Percentiles rank a stretch among this genome's conserved stretches.
phyloP scores from a whole-genome alignment of 2,797 vertebrate species.

The Eidolon dupreanum region DNA sequence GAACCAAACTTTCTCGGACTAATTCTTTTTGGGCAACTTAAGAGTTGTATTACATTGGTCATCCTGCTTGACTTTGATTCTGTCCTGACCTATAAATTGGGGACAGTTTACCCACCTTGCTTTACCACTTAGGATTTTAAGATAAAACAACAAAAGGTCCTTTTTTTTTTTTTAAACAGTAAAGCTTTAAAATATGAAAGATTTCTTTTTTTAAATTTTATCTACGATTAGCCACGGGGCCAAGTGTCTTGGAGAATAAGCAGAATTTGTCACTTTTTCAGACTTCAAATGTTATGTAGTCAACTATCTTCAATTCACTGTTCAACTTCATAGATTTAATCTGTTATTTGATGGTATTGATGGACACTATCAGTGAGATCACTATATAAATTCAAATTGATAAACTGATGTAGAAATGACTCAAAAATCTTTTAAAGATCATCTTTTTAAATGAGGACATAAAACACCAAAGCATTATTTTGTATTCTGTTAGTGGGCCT shows the following conservation, averaged over 20 bases:
- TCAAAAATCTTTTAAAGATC: not conserved
- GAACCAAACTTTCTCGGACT: not conserved
- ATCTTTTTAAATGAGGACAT: not conserved
- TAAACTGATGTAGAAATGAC: conserved; percentile 4
- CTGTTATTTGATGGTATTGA: not conserved
- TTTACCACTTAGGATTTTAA: not conserved
- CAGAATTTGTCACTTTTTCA: conserved; percentile 32
- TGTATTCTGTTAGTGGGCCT: not conserved
- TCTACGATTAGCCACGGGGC: not conserved
- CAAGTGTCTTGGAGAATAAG: not conserved
- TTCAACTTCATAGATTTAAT: not conserved
- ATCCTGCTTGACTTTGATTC: not conserved
- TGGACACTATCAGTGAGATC: not conserved
- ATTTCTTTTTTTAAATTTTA: not conserved
- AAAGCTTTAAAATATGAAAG: not conserved
- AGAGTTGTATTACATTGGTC: not conserved
- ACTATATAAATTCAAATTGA: conserved; percentile 30
- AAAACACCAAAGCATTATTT: not conserved
- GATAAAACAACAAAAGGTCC: not conserved
- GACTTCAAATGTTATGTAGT: not conserved
- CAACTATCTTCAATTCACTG: not conserved
- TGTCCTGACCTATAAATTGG: not conserved
- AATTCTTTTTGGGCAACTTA: not conserved
- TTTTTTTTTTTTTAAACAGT: not conserved
- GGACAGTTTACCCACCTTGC: not conserved